phyloP scores from a whole-genome alignment of 2,888 invertebrate species.

The Bimastos eiseni region DNA sequence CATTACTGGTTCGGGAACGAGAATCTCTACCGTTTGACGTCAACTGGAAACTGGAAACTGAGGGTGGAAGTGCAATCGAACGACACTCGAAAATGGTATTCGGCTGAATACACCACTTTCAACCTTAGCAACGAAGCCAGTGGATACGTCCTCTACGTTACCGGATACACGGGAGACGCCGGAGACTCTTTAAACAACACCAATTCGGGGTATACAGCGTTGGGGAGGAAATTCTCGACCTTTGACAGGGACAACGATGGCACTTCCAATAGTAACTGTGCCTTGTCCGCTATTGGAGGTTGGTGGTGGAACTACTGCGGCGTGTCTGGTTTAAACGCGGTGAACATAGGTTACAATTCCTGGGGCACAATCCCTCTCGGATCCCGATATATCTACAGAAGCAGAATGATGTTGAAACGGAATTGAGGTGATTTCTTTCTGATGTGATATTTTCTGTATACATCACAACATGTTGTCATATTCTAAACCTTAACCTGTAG shows the following conservation, averaged over 20 bases:
- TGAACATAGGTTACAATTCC: neutral
- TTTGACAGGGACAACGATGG: neutral
- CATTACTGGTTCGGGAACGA: conserved; percentile 18
- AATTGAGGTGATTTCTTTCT: neutral
- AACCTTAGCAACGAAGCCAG: neutral
- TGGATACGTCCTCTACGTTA: neutral
- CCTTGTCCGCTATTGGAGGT: neutral
- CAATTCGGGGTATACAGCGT: neutral
- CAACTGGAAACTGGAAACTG: neutral
- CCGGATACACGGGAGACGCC: conserved; percentile 24
- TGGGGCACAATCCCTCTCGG: neutral
- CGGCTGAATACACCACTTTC: neutral
- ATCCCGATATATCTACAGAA: neutral
- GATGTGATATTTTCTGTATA: too few species aligned
- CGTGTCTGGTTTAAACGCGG: neutral
- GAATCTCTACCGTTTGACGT: neutral
- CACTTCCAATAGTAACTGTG: neutral
- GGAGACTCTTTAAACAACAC: neutral
- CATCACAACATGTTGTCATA: too few species aligned
- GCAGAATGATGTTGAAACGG: conserved; percentile 10
- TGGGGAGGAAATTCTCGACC: neutral
- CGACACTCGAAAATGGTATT: neutral
- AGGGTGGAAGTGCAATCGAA: conserved; percentile 14
- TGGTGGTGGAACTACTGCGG: neutral
- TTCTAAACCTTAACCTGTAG: too few species aligned